These are phyloP conservation scores for Prochilodus magdalenae DNA, from an alignment of 2,113 vertebrate species.

Conservation along the genomic window DNA sequence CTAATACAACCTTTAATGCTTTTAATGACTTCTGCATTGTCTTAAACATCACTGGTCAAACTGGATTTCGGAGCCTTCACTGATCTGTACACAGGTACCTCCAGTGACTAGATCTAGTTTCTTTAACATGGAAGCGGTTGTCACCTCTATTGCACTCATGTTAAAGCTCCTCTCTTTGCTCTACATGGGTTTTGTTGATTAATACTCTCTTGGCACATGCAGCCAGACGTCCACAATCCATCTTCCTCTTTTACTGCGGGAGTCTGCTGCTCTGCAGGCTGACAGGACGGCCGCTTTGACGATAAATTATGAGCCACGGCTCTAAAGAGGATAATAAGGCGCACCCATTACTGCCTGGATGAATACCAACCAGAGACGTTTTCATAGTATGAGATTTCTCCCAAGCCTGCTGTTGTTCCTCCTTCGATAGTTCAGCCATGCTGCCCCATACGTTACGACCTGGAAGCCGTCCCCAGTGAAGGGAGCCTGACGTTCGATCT, in stretches of 20 bases:
- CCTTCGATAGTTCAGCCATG: not conserved
- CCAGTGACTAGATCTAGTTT: not conserved
- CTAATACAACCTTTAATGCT: too few relatives aligned
- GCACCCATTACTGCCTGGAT: constrained; percentile 53
- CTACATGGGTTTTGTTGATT: not conserved
- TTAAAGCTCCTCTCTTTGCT: not conserved
- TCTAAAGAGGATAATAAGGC: constrained; percentile 48
- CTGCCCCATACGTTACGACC: not conserved
- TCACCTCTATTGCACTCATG: not conserved
- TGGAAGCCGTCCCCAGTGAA: constrained; percentile 1
- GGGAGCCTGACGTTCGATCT: not conserved
- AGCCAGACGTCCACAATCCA: constrained; percentile 18
- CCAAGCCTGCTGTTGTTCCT: constrained; percentile 30
- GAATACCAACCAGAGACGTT: constrained; percentile 45
- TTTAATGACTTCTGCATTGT: too few relatives aligned
- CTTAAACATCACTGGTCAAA: not conserved
- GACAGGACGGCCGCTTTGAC: constrained; percentile 14
- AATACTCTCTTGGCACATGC: not conserved
- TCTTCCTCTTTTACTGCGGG: constrained; percentile 40
- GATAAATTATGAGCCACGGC: constrained; percentile 37
- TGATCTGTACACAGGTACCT: not conserved
- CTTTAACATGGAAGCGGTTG: not conserved
- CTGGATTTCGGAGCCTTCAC: not conserved
- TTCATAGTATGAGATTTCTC: constrained; percentile 34
- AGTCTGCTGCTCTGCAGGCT: constrained; percentile 37